A percentile compares a stretch with the other conserved stretches of the same genome.
These are phyloP conservation scores for Callosobruchus maculatus DNA, from an alignment of 2,888 invertebrate genomes.

Conservation along the genomic window DNA sequence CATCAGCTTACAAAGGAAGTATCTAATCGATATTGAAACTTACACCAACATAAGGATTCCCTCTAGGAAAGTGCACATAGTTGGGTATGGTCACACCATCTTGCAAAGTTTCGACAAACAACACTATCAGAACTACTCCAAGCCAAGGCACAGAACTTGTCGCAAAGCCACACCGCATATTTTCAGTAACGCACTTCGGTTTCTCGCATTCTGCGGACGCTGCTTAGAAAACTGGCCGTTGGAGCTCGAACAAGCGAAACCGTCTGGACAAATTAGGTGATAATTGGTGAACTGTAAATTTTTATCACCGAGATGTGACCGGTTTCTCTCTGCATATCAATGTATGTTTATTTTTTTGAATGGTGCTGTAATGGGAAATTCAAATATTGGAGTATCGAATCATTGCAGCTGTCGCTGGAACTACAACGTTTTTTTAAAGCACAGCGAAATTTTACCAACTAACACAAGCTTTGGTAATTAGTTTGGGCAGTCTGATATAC, in stretches of 20 bases:
- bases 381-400: background rate
- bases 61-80: slow-evolving; percentile 20
- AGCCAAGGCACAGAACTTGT: background rate
- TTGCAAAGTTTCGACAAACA: background rate
- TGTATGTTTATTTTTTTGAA: too few species aligned
- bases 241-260: background rate
- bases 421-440: too few species aligned
- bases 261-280: background rate
- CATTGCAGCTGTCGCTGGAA: background rate
- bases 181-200: background rate
- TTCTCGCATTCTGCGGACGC: background rate
- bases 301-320: background rate
- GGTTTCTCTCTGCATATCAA: background rate
- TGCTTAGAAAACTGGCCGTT: background rate
- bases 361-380: background rate
- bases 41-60: slow-evolving; percentile 25
- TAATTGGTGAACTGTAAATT: background rate
- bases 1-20: background rate
- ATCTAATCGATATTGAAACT: slow-evolving; percentile 7
- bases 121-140: background rate
- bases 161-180: background rate
- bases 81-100: slow-evolving; percentile 14
- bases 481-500: too few species aligned
- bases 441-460: too few species aligned
- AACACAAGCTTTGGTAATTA: too few species aligned